Evolutionary conservation across 1,140 invertebrate species (phyloP), one percentile per base, ranked within the genome.

Genomic region (Chrysoperla carnea): DNA sequence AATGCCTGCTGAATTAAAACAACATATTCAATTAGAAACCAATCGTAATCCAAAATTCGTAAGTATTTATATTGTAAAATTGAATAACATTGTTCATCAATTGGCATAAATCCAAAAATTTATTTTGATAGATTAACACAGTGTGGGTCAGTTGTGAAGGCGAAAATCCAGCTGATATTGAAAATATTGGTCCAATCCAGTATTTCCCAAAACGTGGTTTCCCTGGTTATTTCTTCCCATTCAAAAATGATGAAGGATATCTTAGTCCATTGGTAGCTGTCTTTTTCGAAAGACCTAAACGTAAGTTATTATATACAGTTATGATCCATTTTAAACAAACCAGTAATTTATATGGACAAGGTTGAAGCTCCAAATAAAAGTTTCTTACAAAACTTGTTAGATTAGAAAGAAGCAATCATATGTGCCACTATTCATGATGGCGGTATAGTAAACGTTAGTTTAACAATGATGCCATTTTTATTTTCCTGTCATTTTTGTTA

Each of bases 221-320:
- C 44, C 63, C 66, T 9, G 57, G 57, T 28, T 66, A 68, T 46
- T 76, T 67, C 52, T 76, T 67, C 51, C 73, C 73, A 7, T 76
- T 63, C 54, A 57, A 37, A 14, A 59, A 60, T 51, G 58, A 61
- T 37, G 54, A 56, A n/a, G 68, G 66, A 13, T 76, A 76, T 48
- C 52, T 67, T 12, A 68, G 68, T 42, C 73, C 73, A n/a, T 55
- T 76, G 42, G 63, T 76, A 15, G 70, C 73, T 43, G 63, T 71
- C n/a, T 61, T 59, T 61, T 91, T 93, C 53, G 75, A 81, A 60
- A 73, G 72, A 52, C 84, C 85, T 43, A 76, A 71, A 61, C 77
- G 83, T 87, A 65, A 78, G 79, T 73, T 4, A 33, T 33, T 33
- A 9, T 31, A 31, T 31, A 11, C 6, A 33, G 8, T 33, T 9